These are phyloP conservation scores for Eptesicus fuscus DNA, from an alignment of 2,113 vertebrate genomes.

Conservation along the genomic window DNA sequence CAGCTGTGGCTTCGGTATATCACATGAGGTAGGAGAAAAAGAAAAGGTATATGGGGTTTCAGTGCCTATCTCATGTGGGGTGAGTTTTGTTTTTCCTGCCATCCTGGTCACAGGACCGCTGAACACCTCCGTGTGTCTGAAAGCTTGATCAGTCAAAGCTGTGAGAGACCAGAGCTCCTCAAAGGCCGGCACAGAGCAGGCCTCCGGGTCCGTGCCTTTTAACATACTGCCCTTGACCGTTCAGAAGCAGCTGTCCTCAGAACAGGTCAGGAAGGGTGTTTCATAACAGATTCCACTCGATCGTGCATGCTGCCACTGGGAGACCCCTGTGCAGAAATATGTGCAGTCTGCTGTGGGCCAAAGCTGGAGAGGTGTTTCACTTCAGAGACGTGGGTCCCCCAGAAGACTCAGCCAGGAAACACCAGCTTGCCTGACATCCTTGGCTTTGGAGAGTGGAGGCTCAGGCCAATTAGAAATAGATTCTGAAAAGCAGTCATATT, in stretches of 20 bases:
- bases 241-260: neutral
- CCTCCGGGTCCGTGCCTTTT: neutral
- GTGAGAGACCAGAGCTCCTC: neutral
- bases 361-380: neutral
- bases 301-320: neutral
- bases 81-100: neutral
- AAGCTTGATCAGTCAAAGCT: neutral
- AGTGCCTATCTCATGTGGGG: neutral
- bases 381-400: neutral
- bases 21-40: neutral
- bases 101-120: neutral
- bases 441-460: neutral
- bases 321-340: neutral
- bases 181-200: neutral
- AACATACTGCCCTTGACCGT: neutral
- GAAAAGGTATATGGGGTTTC: neutral
- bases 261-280: neutral
- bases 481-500: neutral
- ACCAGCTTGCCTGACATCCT: neutral
- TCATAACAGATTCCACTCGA: neutral
- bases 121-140: neutral
- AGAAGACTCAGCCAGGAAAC: neutral
- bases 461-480: constrained; percentile 12
- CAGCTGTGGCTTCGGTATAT: neutral
- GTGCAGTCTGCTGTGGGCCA: neutral